Conservation (phyloP, 1,140 invertebrate species). For the Hycleus phaleratus region DNA sequence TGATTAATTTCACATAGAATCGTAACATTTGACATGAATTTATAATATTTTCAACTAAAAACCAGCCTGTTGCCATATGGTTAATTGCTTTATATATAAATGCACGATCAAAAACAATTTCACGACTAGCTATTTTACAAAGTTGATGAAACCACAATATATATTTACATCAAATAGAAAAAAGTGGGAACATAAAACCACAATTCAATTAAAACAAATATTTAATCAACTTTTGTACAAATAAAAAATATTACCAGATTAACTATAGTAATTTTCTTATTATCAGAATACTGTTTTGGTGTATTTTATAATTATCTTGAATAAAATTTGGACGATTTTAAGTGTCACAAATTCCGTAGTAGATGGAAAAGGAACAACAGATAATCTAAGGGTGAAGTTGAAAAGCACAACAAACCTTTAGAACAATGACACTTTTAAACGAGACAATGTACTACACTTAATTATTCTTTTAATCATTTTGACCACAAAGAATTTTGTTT, state of each 20-base stretch:
- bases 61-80: not conserved
- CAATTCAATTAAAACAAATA: no score
- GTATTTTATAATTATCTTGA: no score
- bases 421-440: constrained; percentile 13
- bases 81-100: no score
- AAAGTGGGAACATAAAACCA: no score
- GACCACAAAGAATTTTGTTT: not conserved
- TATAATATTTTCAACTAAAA: constrained; percentile 1
- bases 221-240: no score
- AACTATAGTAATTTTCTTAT: no score
- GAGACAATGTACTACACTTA: constrained; percentile 12
- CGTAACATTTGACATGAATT: constrained; percentile 11
- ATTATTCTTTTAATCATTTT: constrained; percentile 15
- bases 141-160: no score
- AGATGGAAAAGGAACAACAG: constrained; percentile 6
- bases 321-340: not conserved
- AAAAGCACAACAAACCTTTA: constrained; percentile 13
- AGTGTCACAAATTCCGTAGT: constrained; percentile 3
- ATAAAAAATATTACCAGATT: no score
- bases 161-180: no score
- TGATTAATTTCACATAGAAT: constrained; percentile 8
- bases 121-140: no score
- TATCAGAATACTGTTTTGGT: no score
- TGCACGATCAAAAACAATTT: no score
- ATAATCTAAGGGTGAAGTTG: constrained; percentile 9